Evolutionary conservation across 2,113 vertebrate species (phyloP), one percentile per base, ranked within the genome.

Genomic region (Phrynocephalus versicolor): DNA sequence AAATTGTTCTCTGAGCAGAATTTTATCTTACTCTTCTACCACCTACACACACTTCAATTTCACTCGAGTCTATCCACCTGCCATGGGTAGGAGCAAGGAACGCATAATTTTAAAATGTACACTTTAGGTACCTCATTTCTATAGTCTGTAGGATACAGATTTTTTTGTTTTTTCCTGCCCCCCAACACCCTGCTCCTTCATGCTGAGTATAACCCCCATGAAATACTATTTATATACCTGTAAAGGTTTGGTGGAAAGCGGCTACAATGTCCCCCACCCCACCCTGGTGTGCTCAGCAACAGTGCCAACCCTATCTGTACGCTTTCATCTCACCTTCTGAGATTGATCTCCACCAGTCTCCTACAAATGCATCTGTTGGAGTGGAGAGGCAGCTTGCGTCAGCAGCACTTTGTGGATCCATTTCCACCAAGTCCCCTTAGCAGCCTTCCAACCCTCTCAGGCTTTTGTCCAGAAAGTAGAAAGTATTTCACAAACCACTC

Each of bases 401-500:
- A 67, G n/a, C 6, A 10, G 69, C 60, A 73, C n/a, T 30, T 69
- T 39, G 10, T 60, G 70, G 57, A 25, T 60, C 39, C 35, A n/a
- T 70, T 0, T 0, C 41, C 76, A 90, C 65, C 62, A 79, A 51
- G 64, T 84, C 8, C 80, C 88, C 87, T 75, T 41, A 75, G 25
- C 88, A 77, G 41, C 90, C 21, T 33, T n/a, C 64, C 69, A 84
- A 85, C 45, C 19, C 27, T 81, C 85, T 62, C 80, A 85, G 83
- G 71, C 88, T 91, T 91, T 88, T 87, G 19, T 81, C 77, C 88
- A 62, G 69, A 73, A 79, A 82, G 72, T 1, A 1, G 6, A 39
- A 65, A 1, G 45, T 64, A 89, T 92, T 90, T 86, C 2, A 74
- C 0, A 33, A 75, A 85, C 85, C 73, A 89, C 80, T 84, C 9